Evolutionary conservation across 2,888 invertebrate species (phyloP).

Genomic region (Hofmannophila pseudospretella): DNA sequence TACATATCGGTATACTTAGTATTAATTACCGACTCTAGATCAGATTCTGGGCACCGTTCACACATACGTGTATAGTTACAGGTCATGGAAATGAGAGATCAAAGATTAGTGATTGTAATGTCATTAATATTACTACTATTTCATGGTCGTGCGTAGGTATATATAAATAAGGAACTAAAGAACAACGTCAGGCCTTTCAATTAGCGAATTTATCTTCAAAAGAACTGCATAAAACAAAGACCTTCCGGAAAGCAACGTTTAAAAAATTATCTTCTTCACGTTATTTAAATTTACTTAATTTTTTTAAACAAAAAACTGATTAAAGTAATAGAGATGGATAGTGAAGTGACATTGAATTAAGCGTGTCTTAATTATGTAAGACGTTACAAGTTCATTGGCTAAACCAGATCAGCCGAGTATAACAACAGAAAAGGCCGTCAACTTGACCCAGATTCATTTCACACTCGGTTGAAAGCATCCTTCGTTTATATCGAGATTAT

Average conservation of each 20-base stretch:
- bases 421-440: conserved; percentile 60
- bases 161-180: too few relatives aligned
- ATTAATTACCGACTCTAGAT: too few relatives aligned
- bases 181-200: too few relatives aligned
- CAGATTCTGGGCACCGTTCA: too few relatives aligned
- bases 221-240: conserved; percentile 3
- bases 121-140: not conserved
- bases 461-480: conserved; percentile 44
- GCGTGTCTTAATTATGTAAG: conserved; percentile 15
- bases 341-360: conserved; percentile 8
- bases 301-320: conserved; percentile 8
- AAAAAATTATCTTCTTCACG: conserved; percentile 6
- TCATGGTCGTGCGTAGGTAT: not conserved
- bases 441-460: conserved; percentile 62
- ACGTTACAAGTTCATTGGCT: conserved; percentile 46
- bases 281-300: conserved; percentile 7
- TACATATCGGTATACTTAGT: too few relatives aligned
- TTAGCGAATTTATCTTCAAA: not conserved
- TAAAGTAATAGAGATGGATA: conserved; percentile 4
- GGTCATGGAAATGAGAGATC: not conserved
- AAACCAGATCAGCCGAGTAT: conserved; percentile 55
- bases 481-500: conserved; percentile 7
- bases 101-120: not conserved
- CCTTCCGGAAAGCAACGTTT: conserved; percentile 6
- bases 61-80: not conserved